These are phyloP conservation scores for Caenorhabditis remanei DNA, from an alignment of 1,140 invertebrate genomes.

Conservation along the genomic window DNA sequence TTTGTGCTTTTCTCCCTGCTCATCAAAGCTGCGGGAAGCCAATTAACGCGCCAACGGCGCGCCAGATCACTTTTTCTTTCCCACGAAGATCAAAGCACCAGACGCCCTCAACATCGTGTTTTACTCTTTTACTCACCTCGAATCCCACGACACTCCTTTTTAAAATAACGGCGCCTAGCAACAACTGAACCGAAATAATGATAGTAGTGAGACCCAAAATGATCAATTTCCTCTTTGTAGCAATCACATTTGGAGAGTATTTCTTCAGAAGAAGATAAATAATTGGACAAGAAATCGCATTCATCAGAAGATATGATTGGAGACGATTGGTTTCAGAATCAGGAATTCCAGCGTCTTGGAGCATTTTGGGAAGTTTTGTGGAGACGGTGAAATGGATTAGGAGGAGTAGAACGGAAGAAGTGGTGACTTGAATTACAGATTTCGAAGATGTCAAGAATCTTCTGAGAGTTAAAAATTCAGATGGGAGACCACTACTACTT, in stretches of 20 bases:
- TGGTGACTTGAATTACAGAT: not conserved
- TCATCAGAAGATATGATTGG: not conserved
- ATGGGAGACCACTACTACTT: not conserved
- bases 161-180: not conserved
- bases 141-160: not conserved
- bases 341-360: conserved; percentile 3
- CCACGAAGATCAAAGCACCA: too few relatives aligned
- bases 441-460: not conserved
- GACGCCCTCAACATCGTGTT: too few relatives aligned
- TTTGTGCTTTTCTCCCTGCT: too few relatives aligned
- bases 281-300: not conserved
- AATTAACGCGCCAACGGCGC: too few relatives aligned
- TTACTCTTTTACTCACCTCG: not conserved
- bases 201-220: not conserved
- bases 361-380: conserved; percentile 22
- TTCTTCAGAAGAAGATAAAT: not conserved
- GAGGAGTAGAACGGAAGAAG: not conserved
- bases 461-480: not conserved
- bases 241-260: not conserved
- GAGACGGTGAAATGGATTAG: conserved; percentile 6
- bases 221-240: not conserved
- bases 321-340: not conserved
- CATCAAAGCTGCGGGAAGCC: too few relatives aligned
- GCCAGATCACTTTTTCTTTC: too few relatives aligned
- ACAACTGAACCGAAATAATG: not conserved